phyloP scores from a whole-genome alignment of 2,888 invertebrate species.

The Ceriagrion tenellum region DNA sequence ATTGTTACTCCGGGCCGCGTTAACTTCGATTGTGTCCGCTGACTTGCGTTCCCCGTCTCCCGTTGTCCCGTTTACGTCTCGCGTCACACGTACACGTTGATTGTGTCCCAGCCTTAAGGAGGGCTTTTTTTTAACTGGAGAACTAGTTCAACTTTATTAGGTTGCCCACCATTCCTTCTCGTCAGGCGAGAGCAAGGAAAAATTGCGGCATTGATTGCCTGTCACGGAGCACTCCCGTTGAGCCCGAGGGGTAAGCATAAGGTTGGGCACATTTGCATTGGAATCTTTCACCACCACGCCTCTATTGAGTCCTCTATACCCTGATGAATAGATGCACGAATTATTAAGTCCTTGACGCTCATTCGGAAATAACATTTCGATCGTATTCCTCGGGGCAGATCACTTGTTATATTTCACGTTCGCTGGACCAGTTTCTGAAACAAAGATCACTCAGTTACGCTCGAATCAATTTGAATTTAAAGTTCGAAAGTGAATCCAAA shows the following conservation, averaged over 20 bases:
- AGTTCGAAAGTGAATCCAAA: no score
- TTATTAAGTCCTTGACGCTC: neutral
- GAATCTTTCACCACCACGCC: neutral
- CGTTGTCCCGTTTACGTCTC: no score
- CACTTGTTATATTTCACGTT: no score
- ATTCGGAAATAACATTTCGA: neutral
- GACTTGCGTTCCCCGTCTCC: no score
- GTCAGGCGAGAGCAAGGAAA: neutral
- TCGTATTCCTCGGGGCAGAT: no score
- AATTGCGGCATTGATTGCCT: slow-evolving; percentile 17
- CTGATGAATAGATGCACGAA: neutral
- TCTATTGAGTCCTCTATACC: neutral
- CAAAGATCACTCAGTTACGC: no score
- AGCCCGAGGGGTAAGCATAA: neutral
- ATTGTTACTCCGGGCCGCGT: no score
- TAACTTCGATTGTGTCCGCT: no score
- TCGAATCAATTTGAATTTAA: no score
- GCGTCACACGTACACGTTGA: no score
- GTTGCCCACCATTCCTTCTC: neutral
- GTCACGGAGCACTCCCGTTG: neutral
- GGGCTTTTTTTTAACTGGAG: neutral
- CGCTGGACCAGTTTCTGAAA: no score
- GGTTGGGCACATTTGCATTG: neutral
- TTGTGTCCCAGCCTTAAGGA: no score
- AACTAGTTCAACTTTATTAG: neutral